A percentile compares a stretch with the other conserved stretches of the same genome.
These are phyloP conservation scores for Leptodactylus fallax DNA, from an alignment of 2,797 vertebrate genomes.

Conservation along the genomic window DNA sequence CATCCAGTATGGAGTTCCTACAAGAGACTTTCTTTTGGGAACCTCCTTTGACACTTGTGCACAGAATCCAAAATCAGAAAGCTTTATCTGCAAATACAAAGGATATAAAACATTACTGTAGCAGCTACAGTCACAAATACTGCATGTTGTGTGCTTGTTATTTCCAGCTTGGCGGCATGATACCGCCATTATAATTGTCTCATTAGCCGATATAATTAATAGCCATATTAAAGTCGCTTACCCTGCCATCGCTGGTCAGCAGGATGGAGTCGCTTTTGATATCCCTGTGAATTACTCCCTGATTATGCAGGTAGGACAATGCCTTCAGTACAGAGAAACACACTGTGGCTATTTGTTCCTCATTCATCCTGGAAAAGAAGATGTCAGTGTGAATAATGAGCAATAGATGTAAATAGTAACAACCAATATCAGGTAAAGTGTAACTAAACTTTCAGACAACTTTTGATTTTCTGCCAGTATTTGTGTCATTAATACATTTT, in stretches of 20 bases:
- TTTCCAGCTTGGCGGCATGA: background rate
- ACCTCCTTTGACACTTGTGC: constrained; percentile 99
- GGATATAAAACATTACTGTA: too few species aligned
- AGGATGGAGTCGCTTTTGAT: constrained; percentile 99
- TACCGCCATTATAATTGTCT: background rate
- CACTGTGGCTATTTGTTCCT: constrained; percentile 97
- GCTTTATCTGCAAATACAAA: constrained; percentile 84
- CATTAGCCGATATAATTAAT: background rate
- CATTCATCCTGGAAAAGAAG: constrained; percentile 89
- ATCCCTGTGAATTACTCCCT: constrained; percentile 97
- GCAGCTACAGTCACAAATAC: too few species aligned
- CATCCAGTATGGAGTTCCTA: constrained; percentile 98
- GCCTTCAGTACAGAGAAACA: constrained; percentile 94
- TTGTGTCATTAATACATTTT: too few species aligned
- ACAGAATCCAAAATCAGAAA: constrained; percentile 97
- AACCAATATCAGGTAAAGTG: background rate
- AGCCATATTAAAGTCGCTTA: constrained; percentile 70
- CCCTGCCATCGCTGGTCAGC: constrained; percentile 94
- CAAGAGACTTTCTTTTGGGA: constrained; percentile 94
- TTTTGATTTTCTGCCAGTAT: too few species aligned
- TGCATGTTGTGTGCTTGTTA: background rate
- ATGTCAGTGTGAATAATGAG: background rate
- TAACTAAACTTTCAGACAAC: too few species aligned
- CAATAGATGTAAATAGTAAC: background rate
- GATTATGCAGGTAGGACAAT: constrained; percentile 94